phyloP scores from a whole-genome alignment of 2,113 vertebrate species.

The Pelodiscus sinensis region DNA sequence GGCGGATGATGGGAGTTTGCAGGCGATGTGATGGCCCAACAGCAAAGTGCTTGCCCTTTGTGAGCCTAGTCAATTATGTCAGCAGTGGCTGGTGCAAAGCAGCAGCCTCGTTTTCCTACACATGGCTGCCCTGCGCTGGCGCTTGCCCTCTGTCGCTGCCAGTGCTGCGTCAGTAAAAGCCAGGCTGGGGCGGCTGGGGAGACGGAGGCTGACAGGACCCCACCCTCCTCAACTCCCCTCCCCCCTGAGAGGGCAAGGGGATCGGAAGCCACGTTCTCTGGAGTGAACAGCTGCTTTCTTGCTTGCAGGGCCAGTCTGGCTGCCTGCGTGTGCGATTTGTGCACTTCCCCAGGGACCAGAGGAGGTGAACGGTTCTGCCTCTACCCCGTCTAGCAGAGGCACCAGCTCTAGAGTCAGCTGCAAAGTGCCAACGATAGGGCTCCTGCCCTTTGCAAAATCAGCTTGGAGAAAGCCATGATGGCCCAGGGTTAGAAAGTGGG shows the following conservation, averaged over 20 bases:
- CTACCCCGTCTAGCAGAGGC: not conserved
- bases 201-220: not conserved
- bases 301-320: not conserved
- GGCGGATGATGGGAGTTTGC: rapidly evolving
- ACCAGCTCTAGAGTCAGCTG: not conserved
- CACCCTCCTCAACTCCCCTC: not conserved
- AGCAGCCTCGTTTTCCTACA: not conserved
- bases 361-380: not conserved
- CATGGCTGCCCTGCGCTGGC: not conserved
- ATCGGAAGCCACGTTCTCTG: rapidly evolving
- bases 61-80: not conserved
- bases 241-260: not conserved
- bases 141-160: not conserved
- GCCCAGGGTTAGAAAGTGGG: not conserved
- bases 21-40: not conserved
- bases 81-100: not conserved
- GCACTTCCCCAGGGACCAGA: not conserved
- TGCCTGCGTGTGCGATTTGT: not conserved
- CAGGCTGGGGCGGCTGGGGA: rapidly evolving
- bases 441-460: not conserved
- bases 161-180: not conserved
- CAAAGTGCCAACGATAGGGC: not conserved
- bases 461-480: not conserved
- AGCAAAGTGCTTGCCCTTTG: not conserved
- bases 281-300: not conserved